phyloP scores from a whole-genome alignment of 2,888 invertebrate species.

The Pyrochroa serraticornis region DNA sequence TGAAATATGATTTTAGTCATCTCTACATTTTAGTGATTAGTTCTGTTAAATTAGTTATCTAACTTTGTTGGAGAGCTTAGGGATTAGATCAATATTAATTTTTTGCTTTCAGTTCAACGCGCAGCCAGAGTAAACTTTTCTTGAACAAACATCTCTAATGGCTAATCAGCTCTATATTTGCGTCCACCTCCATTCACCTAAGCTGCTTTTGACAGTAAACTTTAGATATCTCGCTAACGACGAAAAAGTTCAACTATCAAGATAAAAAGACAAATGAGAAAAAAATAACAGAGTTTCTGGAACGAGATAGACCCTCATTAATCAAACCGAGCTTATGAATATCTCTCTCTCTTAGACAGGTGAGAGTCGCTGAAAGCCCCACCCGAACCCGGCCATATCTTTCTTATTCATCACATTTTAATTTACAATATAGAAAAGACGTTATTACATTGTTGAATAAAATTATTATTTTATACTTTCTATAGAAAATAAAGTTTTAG shows the following conservation, averaged over 20 bases:
- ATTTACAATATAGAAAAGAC: background rate
- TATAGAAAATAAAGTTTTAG: too few relatives aligned
- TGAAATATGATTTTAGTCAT: too few relatives aligned
- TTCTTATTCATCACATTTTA: background rate
- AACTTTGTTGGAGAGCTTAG: too few relatives aligned
- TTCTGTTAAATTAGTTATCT: too few relatives aligned
- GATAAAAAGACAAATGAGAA: constrained; percentile 36
- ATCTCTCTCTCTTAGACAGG: constrained; percentile 17
- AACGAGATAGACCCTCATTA: constrained; percentile 25
- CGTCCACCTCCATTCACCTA: background rate
- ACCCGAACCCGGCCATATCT: background rate
- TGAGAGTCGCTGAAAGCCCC: constrained; percentile 3
- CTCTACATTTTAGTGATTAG: too few relatives aligned
- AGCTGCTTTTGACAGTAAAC: constrained; percentile 28
- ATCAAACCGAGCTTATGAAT: constrained; percentile 30
- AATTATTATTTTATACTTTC: too few relatives aligned
- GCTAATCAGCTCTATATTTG: constrained; percentile 18
- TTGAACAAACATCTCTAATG: constrained; percentile 2
- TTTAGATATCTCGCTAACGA: constrained; percentile 29
- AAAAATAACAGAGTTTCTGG: constrained; percentile 29
- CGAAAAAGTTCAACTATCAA: constrained; percentile 29
- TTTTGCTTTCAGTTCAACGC: too few relatives aligned
- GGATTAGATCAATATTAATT: too few relatives aligned
- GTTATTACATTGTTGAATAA: background rate
- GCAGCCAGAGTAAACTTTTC: too few relatives aligned